Evolutionary conservation across 1,140 invertebrate species (phyloP).

Genomic region (Diachasmimorpha longicaudata): DNA sequence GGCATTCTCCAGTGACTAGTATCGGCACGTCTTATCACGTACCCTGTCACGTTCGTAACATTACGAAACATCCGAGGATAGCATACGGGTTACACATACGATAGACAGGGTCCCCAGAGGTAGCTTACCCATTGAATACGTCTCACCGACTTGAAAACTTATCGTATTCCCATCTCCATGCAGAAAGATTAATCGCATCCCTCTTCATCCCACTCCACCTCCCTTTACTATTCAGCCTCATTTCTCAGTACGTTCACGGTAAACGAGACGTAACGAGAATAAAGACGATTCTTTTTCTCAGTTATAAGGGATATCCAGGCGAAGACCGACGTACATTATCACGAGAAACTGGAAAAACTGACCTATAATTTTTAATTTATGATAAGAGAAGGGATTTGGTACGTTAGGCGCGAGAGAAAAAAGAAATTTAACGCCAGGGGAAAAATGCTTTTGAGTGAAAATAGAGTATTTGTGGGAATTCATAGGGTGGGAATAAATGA

Average conservation of each 20-base stretch:
- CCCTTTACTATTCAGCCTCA: neutral
- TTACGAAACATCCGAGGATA: neutral
- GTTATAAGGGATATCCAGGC: neutral
- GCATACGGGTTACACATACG: neutral
- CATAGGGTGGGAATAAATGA: too few species aligned
- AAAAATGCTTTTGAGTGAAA: neutral
- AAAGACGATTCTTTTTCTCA: neutral
- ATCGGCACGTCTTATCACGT: conserved; percentile 1
- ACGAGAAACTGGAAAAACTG: neutral
- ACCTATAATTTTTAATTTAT: conserved; percentile 9
- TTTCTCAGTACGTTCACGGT: neutral
- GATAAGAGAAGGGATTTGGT: neutral
- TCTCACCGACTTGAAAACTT: too few species aligned
- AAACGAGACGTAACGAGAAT: conserved; percentile 11
- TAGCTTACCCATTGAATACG: too few species aligned
- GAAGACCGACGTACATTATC: neutral
- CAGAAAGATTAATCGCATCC: neutral
- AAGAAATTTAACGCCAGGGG: neutral
- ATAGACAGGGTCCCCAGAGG: neutral
- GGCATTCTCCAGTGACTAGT: neutral
- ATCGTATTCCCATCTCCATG: neutral
- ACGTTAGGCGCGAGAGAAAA: neutral
- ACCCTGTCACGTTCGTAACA: neutral
- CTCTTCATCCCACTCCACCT: too few species aligned
- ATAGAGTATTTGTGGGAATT: too few species aligned